Evolutionary conservation across 2,797 vertebrate genomes (phyloP), one percentile per base, ranked within the genome.

Genomic region (Caiman crocodilus): DNA sequence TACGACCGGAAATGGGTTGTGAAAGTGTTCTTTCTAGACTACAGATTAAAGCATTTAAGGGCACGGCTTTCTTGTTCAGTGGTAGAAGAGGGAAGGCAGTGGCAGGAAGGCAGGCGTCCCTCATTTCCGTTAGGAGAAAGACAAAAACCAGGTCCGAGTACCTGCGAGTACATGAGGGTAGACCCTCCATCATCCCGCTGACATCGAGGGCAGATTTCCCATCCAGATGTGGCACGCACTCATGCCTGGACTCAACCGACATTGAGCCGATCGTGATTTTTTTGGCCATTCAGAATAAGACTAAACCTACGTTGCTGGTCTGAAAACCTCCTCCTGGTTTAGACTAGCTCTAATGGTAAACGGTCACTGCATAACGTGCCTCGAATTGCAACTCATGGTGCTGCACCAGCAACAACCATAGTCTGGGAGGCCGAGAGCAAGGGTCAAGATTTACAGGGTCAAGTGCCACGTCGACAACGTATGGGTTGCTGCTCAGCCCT

Each of bases 261-360:
- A 50, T 25, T 15, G 35, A 73, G 2, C 35, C 35, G 16, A 14
- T 50, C 12, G 4, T 21, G 26, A 50, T 42, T 50, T 50, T 73
- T 73, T 16, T 21, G 35, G 50, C 42, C 4, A 8, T 71, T 35
- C 14, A 69, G 14, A 69, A 35, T 69, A 32, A 23, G 25, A 61
- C 9, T 11, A 16, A 12, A 35, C 18, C 20, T 3, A 23, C 12
- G 35, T 21, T 18, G 13, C 16, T 3, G 15, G 5, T 5, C 30
- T 14, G 6, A n/a, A 25, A 5, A 5, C 1, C 1, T 1, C 18
- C 0, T 23, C 13, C 11, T 18, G 0, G 0, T 11, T 63, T 58
- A 42, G 20, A 26, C 1, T 35, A 50, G 35, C 18, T 67, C 15
- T 14, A 20, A 0, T 2, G 42, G 4, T 23, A 16, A 28, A 14